Evolutionary conservation across 2,113 vertebrate genomes (phyloP).

Genomic region (Haemorhous mexicanus): DNA sequence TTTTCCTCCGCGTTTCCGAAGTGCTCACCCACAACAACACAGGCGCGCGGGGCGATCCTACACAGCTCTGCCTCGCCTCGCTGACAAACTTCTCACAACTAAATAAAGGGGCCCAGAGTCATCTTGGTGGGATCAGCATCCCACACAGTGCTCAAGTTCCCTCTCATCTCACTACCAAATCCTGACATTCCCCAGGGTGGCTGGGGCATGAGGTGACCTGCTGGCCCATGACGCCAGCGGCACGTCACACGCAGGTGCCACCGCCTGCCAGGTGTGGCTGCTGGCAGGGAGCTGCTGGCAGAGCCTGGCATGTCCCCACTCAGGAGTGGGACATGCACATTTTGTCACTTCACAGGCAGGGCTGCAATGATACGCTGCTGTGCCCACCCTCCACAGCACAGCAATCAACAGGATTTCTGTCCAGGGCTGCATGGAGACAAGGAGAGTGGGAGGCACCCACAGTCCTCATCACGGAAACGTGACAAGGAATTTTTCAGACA

Average conservation of each 20-base stretch:
- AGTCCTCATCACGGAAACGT: rapidly evolving
- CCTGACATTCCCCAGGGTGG: rapidly evolving
- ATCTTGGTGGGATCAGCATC: not conserved
- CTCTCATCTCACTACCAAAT: not conserved
- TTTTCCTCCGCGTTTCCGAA: not conserved
- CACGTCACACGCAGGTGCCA: rapidly evolving
- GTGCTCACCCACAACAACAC: not conserved
- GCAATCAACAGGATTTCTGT: not conserved
- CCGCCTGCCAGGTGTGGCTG: not conserved
- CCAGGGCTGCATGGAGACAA: rapidly evolving
- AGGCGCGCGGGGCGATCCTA: rapidly evolving
- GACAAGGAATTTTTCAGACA: not conserved
- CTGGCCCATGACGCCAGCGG: rapidly evolving
- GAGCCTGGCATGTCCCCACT: rapidly evolving
- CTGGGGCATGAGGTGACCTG: rapidly evolving
- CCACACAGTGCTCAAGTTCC: rapidly evolving
- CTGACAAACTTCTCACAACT: not conserved
- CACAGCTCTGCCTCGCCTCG: not conserved
- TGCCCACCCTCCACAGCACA: not conserved
- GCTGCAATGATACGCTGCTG: rapidly evolving
- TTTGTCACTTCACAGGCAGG: not conserved
- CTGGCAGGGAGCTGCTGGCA: rapidly evolving
- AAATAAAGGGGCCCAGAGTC: rapidly evolving
- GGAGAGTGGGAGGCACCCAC: rapidly evolving
- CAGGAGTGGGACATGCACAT: rapidly evolving